Evolutionary conservation across 2,797 vertebrate genomes (phyloP).

Genomic region (Rallus crepitans): DNA sequence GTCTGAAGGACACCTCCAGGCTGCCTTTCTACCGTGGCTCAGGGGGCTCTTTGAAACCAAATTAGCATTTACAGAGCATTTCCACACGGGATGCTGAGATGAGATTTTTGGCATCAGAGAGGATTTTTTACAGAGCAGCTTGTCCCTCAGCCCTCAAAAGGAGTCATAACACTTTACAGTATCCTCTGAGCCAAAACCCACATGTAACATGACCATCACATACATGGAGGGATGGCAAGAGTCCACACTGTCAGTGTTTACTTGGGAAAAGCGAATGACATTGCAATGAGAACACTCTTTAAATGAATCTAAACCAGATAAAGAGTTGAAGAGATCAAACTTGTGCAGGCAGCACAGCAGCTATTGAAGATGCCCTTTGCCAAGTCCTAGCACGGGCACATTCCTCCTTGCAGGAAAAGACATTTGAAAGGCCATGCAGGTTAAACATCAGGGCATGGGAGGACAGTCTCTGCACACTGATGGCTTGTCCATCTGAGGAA

Average conservation of each 20-base stretch:
- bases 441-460: neutral
- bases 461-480: neutral
- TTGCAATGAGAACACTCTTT: neutral
- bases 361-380: neutral
- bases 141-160: neutral
- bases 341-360: accelerated
- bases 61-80: neutral
- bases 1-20: neutral
- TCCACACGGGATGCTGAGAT: neutral
- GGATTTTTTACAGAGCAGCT: neutral
- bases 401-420: neutral
- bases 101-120: neutral
- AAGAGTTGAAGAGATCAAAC: neutral
- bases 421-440: neutral
- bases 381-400: neutral
- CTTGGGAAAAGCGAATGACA: neutral
- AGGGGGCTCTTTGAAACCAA: neutral
- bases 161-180: neutral
- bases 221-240: neutral
- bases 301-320: neutral
- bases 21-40: neutral
- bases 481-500: neutral
- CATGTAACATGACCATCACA: neutral
- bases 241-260: neutral
- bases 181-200: accelerated